Evolutionary conservation across 2,888 invertebrate genomes (phyloP).

Genomic region (Athrips mouffetella): DNA sequence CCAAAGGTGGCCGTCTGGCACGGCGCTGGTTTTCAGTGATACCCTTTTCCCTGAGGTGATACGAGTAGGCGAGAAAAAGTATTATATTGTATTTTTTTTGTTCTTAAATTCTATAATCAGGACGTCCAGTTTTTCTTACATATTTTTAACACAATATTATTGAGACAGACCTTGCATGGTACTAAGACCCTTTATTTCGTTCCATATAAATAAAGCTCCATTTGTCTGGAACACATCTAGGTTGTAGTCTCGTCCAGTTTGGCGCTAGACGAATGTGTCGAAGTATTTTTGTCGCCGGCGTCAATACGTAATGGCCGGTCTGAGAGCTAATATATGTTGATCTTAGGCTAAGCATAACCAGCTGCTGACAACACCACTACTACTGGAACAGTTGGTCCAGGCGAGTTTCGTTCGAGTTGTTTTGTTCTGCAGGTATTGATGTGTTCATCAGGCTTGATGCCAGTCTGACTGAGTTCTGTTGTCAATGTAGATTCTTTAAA

Average conservation of each 20-base stretch:
- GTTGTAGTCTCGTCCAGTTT: background rate
- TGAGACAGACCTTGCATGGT: slow-evolving; percentile 3
- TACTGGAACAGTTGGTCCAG: slow-evolving; percentile 15
- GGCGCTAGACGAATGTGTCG: slow-evolving; percentile 33
- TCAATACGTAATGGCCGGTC: slow-evolving; percentile 67
- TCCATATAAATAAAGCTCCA: background rate
- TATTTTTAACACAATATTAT: background rate
- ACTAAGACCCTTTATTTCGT: background rate
- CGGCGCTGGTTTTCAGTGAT: no score
- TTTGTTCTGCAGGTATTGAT: no score
- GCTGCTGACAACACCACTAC: slow-evolving; percentile 36
- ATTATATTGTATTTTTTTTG: no score
- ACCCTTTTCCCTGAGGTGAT: no score
- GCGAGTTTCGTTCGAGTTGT: slow-evolving; percentile 30
- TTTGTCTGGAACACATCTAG: background rate
- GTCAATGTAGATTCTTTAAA: no score
- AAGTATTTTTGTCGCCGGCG: slow-evolving; percentile 63
- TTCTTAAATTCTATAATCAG: no score
- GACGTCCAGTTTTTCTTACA: no score
- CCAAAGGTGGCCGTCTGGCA: no score
- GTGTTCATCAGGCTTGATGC: no score
- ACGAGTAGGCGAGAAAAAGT: no score
- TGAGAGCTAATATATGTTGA: slow-evolving; percentile 70
- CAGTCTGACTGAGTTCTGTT: no score
- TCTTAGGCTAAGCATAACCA: slow-evolving; percentile 45